A percentile compares a stretch with the other conserved stretches of the same genome.
Conservation (phyloP, 1,140 invertebrate species). For the Drosophila sulfurigaster region DNA sequence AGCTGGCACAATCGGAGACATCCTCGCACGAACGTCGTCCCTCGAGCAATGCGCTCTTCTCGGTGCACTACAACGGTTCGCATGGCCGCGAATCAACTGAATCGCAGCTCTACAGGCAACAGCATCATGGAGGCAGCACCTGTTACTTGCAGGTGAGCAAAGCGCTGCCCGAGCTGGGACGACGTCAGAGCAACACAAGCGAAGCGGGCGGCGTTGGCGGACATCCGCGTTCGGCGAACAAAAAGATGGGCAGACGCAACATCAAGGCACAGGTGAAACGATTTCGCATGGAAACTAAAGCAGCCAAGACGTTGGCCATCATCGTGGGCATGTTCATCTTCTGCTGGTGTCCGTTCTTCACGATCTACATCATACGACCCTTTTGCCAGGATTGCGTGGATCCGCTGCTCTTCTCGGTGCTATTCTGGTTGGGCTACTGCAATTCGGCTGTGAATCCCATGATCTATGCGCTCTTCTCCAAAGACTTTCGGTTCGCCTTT, state of each 20-base stretch:
- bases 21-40: slow-evolving; percentile 51
- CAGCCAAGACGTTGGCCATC: slow-evolving; percentile 95
- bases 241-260: slow-evolving; percentile 88
- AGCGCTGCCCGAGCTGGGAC: slow-evolving; percentile 67
- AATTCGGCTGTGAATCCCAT: slow-evolving; percentile 96
- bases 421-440: slow-evolving; percentile 97
- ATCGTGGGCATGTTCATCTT: slow-evolving; percentile 96
- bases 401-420: slow-evolving; percentile 90
- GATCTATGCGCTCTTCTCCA: slow-evolving; percentile 94
- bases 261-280: slow-evolving; percentile 87
- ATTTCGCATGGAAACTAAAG: slow-evolving; percentile 92
- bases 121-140: slow-evolving; percentile 85
- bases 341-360: slow-evolving; percentile 96
- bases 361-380: slow-evolving; percentile 93
- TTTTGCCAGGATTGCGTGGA: slow-evolving; percentile 90
- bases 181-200: slow-evolving; percentile 84
- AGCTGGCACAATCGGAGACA: slow-evolving; percentile 71
- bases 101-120: slow-evolving; percentile 76
- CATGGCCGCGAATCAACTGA: slow-evolving; percentile 74
- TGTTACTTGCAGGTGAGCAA: slow-evolving; percentile 87
- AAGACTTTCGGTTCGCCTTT: slow-evolving; percentile 93
- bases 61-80: slow-evolving; percentile 72
- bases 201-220: slow-evolving; percentile 79
- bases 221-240: slow-evolving; percentile 71
- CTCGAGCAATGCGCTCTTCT: slow-evolving; percentile 69